phyloP scores from a whole-genome alignment of 2,113 vertebrate genomes.

The Genyomyrus donnyi region DNA sequence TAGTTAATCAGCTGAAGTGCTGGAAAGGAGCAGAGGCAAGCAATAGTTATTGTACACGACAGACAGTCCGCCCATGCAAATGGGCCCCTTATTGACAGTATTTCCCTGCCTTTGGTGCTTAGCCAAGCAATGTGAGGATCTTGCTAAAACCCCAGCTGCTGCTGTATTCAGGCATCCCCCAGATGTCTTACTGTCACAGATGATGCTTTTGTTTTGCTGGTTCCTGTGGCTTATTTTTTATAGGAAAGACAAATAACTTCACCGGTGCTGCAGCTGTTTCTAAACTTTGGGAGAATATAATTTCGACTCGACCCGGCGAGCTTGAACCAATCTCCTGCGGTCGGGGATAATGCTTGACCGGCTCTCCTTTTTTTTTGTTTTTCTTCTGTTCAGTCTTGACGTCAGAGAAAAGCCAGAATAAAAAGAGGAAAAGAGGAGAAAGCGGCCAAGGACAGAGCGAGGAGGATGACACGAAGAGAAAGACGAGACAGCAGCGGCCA shows the following conservation, averaged over 20 bases:
- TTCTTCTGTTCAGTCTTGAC: conserved; percentile 50
- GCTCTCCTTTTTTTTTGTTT: conserved; percentile 16
- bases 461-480: conserved; percentile 62
- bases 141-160: conserved; percentile 35
- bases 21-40: background rate
- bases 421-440: conserved; percentile 66
- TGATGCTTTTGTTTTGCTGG: conserved; percentile 28
- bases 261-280: background rate
- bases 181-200: conserved; percentile 25
- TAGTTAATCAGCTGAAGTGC: background rate
- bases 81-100: background rate
- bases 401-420: conserved; percentile 51
- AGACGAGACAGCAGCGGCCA: conserved; percentile 58
- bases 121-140: conserved; percentile 25
- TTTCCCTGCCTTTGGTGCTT: background rate
- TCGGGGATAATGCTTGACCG: background rate
- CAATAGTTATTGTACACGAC: background rate
- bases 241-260: background rate
- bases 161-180: conserved; percentile 26
- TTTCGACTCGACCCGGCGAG: background rate
- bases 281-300: background rate
- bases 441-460: conserved; percentile 52
- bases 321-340: background rate
- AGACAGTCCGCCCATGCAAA: background rate
- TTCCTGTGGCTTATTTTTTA: background rate